Base-by-base conservation (phyloP, 92 coral and sea anemone species). In the Epizoanthus scotinus region DNA sequence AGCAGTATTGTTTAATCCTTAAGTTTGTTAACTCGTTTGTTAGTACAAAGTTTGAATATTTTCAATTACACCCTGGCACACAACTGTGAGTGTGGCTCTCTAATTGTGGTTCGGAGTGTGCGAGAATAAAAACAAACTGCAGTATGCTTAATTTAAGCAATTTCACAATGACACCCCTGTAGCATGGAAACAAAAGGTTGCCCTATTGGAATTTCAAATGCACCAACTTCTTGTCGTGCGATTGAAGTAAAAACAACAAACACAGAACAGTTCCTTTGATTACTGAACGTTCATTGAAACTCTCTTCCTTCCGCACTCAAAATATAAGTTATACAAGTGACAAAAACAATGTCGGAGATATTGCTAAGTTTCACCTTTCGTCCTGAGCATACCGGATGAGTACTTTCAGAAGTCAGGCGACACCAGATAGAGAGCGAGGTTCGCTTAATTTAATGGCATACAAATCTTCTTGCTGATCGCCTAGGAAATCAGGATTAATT, bases 111-210 rank as follows among this genome's bases (percentile, higher is more conserved):
- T n/a, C 17, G 68, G 61, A 75, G 67, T 75, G 81, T 75, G 81
- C 44, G 58, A 50, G 54, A 75, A 75, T 75, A 59, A 59, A 75
- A 75, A 75, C 81, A 75, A 75, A 75, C 34, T 68, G 26, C 31
- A 67, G 44, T 59, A 54, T 75, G 53, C 55, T 59, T 75, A 36
- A 75, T 75, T 58, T 59, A 58, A 40, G 56, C 68, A 75, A 57
- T 38, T 75, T 20, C 56, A 83, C 90, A 87, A 83, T 87, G 78
- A 82, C 87, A 69, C 87, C 87, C 84, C 90, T 71, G 84, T 63
- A 29, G 87, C 63, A 53, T 61, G 38, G 12, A 77, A 72, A 77
- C 81, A 83, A 87, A 53, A 67, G 44, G 54, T 26, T 80, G 63
- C 84, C 81, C 84, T 83, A 60, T 78, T 87, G 88, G 84, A 87